Conservation (phyloP, 2,888 invertebrate genomes). For the Eupelmus urozonus region DNA sequence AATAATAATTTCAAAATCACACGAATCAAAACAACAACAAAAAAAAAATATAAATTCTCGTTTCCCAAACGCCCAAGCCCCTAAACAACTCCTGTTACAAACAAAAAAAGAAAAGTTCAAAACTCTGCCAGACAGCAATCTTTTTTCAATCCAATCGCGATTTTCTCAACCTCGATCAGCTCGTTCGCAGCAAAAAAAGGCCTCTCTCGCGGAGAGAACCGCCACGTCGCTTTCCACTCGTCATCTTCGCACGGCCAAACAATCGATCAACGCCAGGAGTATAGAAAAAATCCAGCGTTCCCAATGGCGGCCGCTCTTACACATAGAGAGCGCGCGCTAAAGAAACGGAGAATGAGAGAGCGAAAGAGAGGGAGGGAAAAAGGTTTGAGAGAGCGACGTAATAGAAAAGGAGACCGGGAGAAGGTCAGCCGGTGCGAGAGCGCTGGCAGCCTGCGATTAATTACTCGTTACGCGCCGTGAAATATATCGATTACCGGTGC, state of each 20-base stretch:
- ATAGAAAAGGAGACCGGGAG: slow-evolving; percentile 32
- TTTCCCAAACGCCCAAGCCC: no score
- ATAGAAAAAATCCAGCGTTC: slow-evolving; percentile 15
- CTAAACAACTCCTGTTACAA: no score
- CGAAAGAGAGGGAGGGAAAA: neutral
- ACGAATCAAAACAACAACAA: no score
- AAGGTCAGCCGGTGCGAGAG: neutral
- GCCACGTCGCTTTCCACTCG: neutral
- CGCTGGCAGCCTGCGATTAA: neutral
- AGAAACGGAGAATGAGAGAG: neutral
- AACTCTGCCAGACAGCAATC: no score
- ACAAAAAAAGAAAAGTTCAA: no score
- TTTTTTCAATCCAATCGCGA: no score
- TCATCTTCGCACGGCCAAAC: slow-evolving; percentile 15
- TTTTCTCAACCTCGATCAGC: no score
- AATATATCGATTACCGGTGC: neutral
- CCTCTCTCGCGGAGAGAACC: no score
- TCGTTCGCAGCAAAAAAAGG: neutral
- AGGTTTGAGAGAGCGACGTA: slow-evolving; percentile 9
- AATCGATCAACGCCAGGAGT: slow-evolving; percentile 10
- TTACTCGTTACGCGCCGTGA: neutral
- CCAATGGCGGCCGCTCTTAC: neutral
- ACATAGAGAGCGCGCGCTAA: no score
- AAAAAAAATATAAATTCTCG: no score
- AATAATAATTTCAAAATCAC: no score